A percentile compares a stretch with the other conserved stretches of the same genome.
Conservation (phyloP, 2,888 invertebrate genomes). For the Schizaphis graminum region DNA sequence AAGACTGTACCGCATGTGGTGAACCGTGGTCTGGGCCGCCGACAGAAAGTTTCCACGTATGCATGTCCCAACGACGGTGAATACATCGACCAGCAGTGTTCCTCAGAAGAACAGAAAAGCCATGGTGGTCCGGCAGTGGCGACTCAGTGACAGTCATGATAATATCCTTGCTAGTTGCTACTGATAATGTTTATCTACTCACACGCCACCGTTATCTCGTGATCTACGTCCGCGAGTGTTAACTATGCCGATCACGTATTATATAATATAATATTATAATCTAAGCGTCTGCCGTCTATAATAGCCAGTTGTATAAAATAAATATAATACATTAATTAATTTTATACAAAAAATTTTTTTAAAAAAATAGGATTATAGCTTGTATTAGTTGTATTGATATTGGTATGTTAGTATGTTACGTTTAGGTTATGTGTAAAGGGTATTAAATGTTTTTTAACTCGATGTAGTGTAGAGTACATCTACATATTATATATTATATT, state of each 20-base stretch:
- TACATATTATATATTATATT: not conserved
- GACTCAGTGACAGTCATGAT: not conserved
- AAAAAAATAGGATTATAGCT: not conserved
- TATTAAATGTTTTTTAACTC: not conserved
- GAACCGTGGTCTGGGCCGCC: constrained; percentile 78
- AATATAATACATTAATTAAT: not conserved
- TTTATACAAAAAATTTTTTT: not conserved
- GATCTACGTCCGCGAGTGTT: not conserved
- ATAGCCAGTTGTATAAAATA: not conserved
- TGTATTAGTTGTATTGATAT: not conserved
- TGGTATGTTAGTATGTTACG: not conserved
- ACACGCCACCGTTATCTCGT: not conserved
- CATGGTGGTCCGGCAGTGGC: not conserved
- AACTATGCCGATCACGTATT: not conserved
- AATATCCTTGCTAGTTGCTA: not conserved
- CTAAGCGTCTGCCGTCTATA: not conserved
- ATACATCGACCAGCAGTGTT: not conserved
- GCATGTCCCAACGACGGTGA: not conserved
- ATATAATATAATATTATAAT: not conserved
- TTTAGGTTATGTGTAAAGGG: not conserved
- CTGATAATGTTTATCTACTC: not conserved
- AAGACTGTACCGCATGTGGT: constrained; percentile 88
- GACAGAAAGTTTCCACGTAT: constrained; percentile 33
- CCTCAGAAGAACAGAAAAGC: not conserved
- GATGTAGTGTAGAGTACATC: not conserved